A percentile compares a stretch with the other conserved stretches of the same genome.
These are phyloP conservation scores for Entomobrya proxima DNA, from an alignment of 2,888 invertebrate genomes.

Conservation along the genomic window DNA sequence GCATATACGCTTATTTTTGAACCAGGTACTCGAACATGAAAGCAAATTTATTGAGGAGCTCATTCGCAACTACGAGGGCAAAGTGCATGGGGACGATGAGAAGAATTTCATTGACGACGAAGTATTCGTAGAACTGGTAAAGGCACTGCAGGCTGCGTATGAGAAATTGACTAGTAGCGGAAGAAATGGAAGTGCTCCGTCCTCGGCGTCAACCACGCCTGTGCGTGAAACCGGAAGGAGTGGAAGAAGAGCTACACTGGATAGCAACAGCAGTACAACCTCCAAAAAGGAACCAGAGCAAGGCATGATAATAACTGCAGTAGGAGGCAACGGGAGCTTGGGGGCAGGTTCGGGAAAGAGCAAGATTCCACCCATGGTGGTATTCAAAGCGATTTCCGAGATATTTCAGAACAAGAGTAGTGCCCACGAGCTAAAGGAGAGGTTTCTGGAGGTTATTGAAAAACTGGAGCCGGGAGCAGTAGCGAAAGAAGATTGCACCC, in stretches of 20 bases:
- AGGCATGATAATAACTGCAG: slow-evolving; percentile 78
- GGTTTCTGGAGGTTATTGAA: slow-evolving; percentile 91
- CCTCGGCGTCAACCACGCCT: neutral
- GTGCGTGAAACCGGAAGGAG: neutral
- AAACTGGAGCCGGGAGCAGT: slow-evolving; percentile 87
- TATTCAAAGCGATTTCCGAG: slow-evolving; percentile 92
- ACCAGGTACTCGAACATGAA: slow-evolving; percentile 94
- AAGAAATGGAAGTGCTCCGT: neutral
- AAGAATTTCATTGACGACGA: slow-evolving; percentile 96
- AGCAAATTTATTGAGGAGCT: slow-evolving; percentile 97
- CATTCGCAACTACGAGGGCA: slow-evolving; percentile 98
- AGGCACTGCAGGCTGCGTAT: slow-evolving; percentile 79
- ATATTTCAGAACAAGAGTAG: slow-evolving; percentile 96
- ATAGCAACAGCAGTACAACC: neutral
- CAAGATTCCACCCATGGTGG: slow-evolving; percentile 82
- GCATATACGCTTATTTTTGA: too few relatives aligned
- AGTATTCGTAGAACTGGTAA: slow-evolving; percentile 93
- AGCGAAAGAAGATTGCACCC: slow-evolving; percentile 90
- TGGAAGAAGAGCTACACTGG: slow-evolving; percentile 79
- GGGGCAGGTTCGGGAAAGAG: slow-evolving; percentile 77
- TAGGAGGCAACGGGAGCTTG: slow-evolving; percentile 74
- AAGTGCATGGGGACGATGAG: slow-evolving; percentile 95
- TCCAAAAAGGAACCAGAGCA: slow-evolving; percentile 54
- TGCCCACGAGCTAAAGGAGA: slow-evolving; percentile 90
- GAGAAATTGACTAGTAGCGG: neutral